These are phyloP conservation scores for Tragelaphus imberbis DNA, from an alignment of 2,113 vertebrate genomes.

Conservation along the genomic window DNA sequence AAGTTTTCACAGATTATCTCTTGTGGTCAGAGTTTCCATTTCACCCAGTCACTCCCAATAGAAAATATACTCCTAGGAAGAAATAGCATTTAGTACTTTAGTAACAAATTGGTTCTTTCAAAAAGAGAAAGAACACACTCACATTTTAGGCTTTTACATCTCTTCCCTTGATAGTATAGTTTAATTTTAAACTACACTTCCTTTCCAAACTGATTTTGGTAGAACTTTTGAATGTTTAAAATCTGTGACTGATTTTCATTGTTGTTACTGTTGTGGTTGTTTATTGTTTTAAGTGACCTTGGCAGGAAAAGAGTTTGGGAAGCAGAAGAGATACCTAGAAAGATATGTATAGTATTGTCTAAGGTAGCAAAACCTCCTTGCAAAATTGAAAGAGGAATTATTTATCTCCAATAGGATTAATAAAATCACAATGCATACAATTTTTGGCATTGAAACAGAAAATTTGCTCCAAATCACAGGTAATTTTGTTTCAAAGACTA, in stretches of 20 bases:
- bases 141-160: slow-evolving; percentile 35
- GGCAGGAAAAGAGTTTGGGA: neutral
- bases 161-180: slow-evolving; percentile 34
- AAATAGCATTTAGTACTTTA: slow-evolving; percentile 53
- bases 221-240: neutral
- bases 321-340: neutral
- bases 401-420: neutral
- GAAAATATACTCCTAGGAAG: slow-evolving; percentile 65
- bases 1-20: slow-evolving; percentile 45
- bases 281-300: neutral
- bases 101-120: slow-evolving; percentile 37
- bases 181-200: slow-evolving; percentile 34
- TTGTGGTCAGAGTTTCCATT: slow-evolving; percentile 64
- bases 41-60: slow-evolving; percentile 51
- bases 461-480: slow-evolving; percentile 1
- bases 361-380: neutral
- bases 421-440: neutral
- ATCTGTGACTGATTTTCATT: neutral
- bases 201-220: neutral
- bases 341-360: neutral
- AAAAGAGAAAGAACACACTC: neutral
- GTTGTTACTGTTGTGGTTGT: neutral
- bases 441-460: neutral
- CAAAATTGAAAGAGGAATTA: neutral
- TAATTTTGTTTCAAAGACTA: slow-evolving; percentile 24